phyloP scores from a whole-genome alignment of 2,113 vertebrate genomes.

The Anser brachyrhynchus region DNA sequence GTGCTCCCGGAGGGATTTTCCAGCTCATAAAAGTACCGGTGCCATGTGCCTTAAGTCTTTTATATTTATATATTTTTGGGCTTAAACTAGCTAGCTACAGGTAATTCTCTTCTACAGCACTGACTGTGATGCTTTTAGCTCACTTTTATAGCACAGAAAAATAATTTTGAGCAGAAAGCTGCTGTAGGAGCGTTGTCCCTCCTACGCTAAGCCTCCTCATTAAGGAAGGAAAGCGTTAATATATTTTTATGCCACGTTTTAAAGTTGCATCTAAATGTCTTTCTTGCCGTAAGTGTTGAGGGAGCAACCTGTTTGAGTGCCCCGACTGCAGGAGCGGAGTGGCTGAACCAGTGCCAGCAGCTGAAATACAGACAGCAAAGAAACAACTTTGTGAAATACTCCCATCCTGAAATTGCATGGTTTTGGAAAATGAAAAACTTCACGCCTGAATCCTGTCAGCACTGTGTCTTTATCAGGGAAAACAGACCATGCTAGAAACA shows the following conservation, averaged over 20 bases:
- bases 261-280: neutral
- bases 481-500: neutral
- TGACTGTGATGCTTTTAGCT: neutral
- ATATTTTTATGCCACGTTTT: neutral
- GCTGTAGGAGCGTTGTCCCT: rapidly evolving
- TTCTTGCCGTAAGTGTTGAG: neutral
- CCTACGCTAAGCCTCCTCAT: neutral
- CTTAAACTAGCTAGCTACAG: neutral
- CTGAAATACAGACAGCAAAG: neutral
- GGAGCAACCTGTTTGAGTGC: neutral
- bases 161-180: neutral
- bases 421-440: neutral
- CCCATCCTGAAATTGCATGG: neutral
- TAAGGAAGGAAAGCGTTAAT: neutral
- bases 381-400: neutral
- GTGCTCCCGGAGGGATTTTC: neutral
- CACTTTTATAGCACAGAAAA: neutral
- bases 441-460: neutral
- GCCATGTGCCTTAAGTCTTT: rapidly evolving
- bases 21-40: rapidly evolving
- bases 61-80: rapidly evolving
- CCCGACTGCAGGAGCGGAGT: rapidly evolving
- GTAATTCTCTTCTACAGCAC: neutral
- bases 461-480: rapidly evolving
- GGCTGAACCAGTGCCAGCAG: rapidly evolving